phyloP scores from a whole-genome alignment of 2,888 invertebrate species.

The Eupithecia dodoneata region DNA sequence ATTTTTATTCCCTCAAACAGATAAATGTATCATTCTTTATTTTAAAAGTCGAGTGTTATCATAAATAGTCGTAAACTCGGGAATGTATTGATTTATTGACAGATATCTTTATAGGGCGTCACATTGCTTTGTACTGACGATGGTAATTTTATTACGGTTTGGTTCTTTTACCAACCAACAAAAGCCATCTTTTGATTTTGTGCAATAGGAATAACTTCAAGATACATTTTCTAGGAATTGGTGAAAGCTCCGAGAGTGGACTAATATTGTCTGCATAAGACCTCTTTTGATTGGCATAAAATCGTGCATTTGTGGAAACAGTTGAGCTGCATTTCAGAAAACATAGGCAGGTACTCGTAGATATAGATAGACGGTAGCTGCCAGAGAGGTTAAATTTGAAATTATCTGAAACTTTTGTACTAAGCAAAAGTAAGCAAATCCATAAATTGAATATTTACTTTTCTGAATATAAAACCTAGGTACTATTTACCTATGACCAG shows the following conservation, averaged over 20 bases:
- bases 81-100: conserved; percentile 27
- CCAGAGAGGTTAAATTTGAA: too few species aligned
- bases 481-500: too few species aligned
- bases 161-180: background rate
- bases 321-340: background rate
- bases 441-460: too few species aligned
- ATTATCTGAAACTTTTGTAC: too few species aligned
- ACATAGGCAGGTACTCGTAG: too few species aligned
- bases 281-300: background rate
- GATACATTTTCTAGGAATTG: background rate
- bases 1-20: conserved; percentile 54
- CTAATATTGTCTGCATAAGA: background rate
- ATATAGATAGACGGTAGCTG: too few species aligned
- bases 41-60: conserved; percentile 46
- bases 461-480: too few species aligned
- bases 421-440: too few species aligned
- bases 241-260: background rate
- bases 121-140: background rate
- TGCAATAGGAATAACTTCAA: background rate
- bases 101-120: conserved; percentile 16
- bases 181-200: background rate
- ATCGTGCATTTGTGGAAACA: background rate
- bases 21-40: conserved; percentile 56
- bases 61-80: conserved; percentile 37
- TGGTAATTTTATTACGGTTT: background rate